A percentile compares a stretch with the other conserved stretches of the same genome.
Evolutionary conservation across 1,140 invertebrate genomes (phyloP).

Genomic region (Drosophila oshimai): DNA sequence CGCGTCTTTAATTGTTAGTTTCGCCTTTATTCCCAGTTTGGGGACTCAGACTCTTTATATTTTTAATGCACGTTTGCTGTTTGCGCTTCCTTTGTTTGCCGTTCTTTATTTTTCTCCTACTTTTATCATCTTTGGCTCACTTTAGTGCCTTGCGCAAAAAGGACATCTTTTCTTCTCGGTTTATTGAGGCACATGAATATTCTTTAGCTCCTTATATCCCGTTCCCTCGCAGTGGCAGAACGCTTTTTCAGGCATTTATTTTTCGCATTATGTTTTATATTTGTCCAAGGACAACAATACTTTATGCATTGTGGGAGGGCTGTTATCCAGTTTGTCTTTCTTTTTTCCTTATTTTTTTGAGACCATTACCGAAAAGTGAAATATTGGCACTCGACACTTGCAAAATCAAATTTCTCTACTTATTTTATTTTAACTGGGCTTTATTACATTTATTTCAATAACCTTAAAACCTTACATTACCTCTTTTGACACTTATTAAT

Average conservation of each 20-base stretch:
- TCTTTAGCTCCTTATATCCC: constrained; percentile 52
- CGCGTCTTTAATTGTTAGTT: constrained; percentile 64
- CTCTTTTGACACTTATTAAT: too few relatives aligned
- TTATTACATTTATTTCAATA: too few relatives aligned
- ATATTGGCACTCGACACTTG: constrained; percentile 3
- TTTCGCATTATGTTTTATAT: constrained; percentile 42
- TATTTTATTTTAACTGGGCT: too few relatives aligned
- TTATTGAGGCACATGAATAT: constrained; percentile 79
- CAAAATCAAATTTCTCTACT: neutral
- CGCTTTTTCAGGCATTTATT: constrained; percentile 38
- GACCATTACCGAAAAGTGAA: constrained; percentile 5
- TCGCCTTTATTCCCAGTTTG: constrained; percentile 7
- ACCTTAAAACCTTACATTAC: too few relatives aligned
- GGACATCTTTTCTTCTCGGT: constrained; percentile 70
- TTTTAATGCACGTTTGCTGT: constrained; percentile 74
- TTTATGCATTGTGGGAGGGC: constrained; percentile 36
- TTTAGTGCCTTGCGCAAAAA: constrained; percentile 57
- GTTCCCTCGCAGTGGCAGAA: neutral
- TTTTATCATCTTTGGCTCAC: constrained; percentile 33
- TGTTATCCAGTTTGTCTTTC: constrained; percentile 23
- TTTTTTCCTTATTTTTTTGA: neutral
- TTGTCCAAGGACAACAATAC: constrained; percentile 45
- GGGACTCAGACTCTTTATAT: constrained; percentile 39
- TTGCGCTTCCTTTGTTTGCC: constrained; percentile 47
- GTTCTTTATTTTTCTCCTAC: constrained; percentile 22